Evolutionary conservation across 2,113 vertebrate species (phyloP), one percentile per base, ranked within the genome.

Genomic region (Hyaena hyaena): DNA sequence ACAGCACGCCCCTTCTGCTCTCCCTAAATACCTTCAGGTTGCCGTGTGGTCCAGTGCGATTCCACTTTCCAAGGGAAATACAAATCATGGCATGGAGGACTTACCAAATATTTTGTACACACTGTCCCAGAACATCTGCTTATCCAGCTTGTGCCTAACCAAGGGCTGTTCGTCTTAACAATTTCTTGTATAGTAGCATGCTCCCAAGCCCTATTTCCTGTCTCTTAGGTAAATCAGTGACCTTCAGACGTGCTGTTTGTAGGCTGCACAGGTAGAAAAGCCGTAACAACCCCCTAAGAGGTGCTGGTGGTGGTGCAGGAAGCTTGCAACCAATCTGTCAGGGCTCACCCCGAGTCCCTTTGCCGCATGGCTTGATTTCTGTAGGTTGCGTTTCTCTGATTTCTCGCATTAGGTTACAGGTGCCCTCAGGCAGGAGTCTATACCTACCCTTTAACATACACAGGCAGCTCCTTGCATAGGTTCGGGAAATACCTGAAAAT

Each of bases 401-500:
- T 35, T 65, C 19, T 61, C 5, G 19, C 10, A 43, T 28, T 33
- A 86, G 66, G n/a, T 55, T 21, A 19, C 11, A 79, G 33, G 28
- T 35, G 66, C 53, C 71, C 21, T 9, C 4, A 15, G n/a, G 45
- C 31, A 84, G 55, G 48, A 31, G 2, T 31, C 43, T 7, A 31
- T 0, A 17, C 12, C 61, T 43, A 19, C 6, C 35, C n/a, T 77
- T 35, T 23, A 33, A 63, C 10, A 50, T 0, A 39, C 19, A 17
- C 0, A 76, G 28, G 6, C 19, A 33, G 61, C 17, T 35, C 69
- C 39, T 28, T 15, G 35, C 31, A 82, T 21, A 73, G 55, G 48
- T 81, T 87, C 28, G 65, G 14, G 33, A 71, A 95, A 48, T 31
- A 48, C 23, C 31, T 6, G 63, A 74, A 92, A 88, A 66, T 74